phyloP scores from a whole-genome alignment of 2,113 vertebrate species.

The Gallinago jamesoni region DNA sequence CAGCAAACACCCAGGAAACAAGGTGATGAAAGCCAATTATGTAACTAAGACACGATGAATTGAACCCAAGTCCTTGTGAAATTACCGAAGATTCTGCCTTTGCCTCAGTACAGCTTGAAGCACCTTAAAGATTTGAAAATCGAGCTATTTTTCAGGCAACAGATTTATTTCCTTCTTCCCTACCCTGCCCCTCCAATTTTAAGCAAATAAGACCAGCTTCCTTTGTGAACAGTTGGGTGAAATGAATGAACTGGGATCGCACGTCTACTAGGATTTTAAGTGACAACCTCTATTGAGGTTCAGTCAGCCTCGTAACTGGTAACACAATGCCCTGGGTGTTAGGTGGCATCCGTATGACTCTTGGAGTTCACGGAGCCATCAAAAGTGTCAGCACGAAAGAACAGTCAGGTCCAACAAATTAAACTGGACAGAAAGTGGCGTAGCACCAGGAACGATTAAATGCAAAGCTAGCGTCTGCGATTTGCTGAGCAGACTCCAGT shows the following conservation, averaged over 20 bases:
- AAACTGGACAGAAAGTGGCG: neutral
- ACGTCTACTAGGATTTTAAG: neutral
- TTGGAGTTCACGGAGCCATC: neutral
- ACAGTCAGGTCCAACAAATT: neutral
- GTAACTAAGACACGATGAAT: neutral
- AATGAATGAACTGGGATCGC: neutral
- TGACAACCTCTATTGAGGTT: neutral
- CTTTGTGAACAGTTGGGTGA: neutral
- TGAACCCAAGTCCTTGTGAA: neutral
- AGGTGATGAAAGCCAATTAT: neutral
- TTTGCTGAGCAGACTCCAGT: neutral
- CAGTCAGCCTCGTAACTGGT: neutral
- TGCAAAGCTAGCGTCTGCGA: neutral
- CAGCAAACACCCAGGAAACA: neutral
- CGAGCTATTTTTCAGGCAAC: neutral
- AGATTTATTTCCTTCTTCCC: neutral
- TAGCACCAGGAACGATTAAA: neutral
- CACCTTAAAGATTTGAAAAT: neutral
- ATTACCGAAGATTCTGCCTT: neutral
- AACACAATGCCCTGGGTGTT: neutral
- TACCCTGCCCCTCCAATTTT: neutral
- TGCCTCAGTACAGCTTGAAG: neutral
- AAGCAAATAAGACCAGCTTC: neutral
- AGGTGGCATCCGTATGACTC: neutral
- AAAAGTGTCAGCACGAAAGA: neutral